These are phyloP conservation scores for Steatornis caripensis DNA, from an alignment of 2,113 vertebrate genomes.

Conservation along the genomic window DNA sequence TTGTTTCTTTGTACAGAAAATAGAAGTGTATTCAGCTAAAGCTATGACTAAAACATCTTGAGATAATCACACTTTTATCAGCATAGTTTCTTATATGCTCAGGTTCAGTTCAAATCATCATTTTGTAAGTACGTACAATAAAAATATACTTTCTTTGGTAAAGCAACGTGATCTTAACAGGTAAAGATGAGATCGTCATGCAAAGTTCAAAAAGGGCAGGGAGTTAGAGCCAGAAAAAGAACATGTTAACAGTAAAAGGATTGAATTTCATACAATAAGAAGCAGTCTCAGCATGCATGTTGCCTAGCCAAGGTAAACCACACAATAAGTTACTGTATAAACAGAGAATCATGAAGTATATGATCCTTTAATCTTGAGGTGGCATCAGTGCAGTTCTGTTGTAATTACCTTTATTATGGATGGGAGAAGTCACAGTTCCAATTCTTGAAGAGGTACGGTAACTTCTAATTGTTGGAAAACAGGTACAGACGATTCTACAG, in stretches of 20 bases:
- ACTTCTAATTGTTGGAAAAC: not conserved
- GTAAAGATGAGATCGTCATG: not conserved
- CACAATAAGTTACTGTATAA: not conserved
- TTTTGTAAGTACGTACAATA: not conserved
- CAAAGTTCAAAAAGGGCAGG: not conserved
- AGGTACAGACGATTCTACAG: not conserved
- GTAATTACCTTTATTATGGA: not conserved
- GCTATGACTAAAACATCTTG: not conserved
- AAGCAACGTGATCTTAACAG: not conserved
- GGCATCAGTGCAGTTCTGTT: not conserved
- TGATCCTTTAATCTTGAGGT: constrained; percentile 2
- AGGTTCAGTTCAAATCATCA: not conserved
- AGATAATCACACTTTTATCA: not conserved
- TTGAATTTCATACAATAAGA: not conserved
- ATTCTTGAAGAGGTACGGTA: not conserved
- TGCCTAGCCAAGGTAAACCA: constrained; percentile 16
- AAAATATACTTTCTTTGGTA: not conserved
- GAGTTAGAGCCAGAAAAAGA: not conserved
- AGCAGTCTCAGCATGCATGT: not conserved
- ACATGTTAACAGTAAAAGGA: not conserved
- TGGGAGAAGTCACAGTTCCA: not conserved
- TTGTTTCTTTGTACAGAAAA: not conserved
- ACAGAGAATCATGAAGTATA: not conserved
- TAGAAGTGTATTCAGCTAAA: not conserved
- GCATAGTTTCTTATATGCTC: not conserved